Percentiles rank a stretch among this genome's conserved stretches.
phyloP scores from a whole-genome alignment of 1,140 invertebrate species.

The Lordiphosa mommai region DNA sequence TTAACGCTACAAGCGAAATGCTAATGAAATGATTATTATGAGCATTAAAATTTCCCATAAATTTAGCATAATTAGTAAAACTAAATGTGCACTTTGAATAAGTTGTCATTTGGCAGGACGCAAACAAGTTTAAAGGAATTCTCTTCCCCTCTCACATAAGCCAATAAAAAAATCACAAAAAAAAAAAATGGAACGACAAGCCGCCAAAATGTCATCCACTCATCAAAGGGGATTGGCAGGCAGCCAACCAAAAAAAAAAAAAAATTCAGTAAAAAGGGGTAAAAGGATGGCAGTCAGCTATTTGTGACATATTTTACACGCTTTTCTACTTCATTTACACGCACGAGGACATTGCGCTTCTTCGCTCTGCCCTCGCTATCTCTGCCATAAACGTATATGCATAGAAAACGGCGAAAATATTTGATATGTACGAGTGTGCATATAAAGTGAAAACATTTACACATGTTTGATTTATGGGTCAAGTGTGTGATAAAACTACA shows the following conservation, averaged over 20 bases:
- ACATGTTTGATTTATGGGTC: constrained; percentile 77
- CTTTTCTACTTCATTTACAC: constrained; percentile 62
- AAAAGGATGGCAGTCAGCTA: constrained; percentile 33
- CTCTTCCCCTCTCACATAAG: too few relatives aligned
- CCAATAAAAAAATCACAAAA: constrained; percentile 57
- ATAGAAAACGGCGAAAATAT: constrained; percentile 58
- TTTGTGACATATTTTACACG: constrained; percentile 74
- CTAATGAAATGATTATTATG: constrained; percentile 3
- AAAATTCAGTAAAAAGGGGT: neutral
- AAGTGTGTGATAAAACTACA: constrained; percentile 77
- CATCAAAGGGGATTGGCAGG: constrained; percentile 59
- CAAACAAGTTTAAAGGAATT: too few relatives aligned
- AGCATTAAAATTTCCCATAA: neutral
- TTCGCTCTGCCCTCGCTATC: constrained; percentile 11
- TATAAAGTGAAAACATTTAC: constrained; percentile 77
- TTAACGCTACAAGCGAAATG: constrained; percentile 5
- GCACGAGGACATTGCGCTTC: constrained; percentile 46
- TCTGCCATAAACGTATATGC: constrained; percentile 20
- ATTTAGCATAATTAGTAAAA: neutral
- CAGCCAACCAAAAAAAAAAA: constrained; percentile 13
- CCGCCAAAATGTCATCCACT: constrained; percentile 55
- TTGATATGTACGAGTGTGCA: constrained; percentile 65
- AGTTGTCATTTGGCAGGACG: neutral
- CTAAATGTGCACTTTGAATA: neutral
- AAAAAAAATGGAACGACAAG: constrained; percentile 54